These are phyloP conservation scores for Drosophila sucinea DNA, from an alignment of 1,140 invertebrate genomes.

Conservation along the genomic window DNA sequence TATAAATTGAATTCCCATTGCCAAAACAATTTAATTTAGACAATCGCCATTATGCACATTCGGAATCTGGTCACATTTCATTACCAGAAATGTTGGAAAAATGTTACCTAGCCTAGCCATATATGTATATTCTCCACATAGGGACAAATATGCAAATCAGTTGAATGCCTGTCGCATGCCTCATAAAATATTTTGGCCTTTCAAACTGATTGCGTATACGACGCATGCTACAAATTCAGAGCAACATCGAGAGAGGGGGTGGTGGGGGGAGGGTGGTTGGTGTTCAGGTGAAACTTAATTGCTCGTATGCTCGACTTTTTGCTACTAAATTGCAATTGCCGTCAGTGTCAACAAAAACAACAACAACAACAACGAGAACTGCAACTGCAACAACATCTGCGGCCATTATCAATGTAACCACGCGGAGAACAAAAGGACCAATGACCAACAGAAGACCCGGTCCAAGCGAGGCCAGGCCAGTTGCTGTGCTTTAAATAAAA, in stretches of 20 bases:
- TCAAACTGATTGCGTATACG: conserved; percentile 63
- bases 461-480: not conserved
- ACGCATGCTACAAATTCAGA: conserved; percentile 33
- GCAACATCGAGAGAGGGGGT: not conserved
- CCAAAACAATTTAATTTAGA: not conserved
- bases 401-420: conserved; percentile 45
- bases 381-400: conserved; percentile 45
- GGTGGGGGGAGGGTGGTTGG: not conserved
- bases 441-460: conserved; percentile 25
- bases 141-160: conserved; percentile 57
- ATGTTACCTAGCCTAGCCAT: not conserved
- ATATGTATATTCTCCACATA: not conserved
- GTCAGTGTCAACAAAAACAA: conserved; percentile 45
- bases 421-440: conserved; percentile 16
- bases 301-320: conserved; percentile 58
- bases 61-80: conserved; percentile 8
- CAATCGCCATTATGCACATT: not conserved
- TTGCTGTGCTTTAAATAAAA: conserved; percentile 44
- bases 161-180: conserved; percentile 47
- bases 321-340: conserved; percentile 72
- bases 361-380: conserved; percentile 40
- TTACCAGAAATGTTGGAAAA: conserved; percentile 5
- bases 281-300: conserved; percentile 48
- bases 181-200: conserved; percentile 63
- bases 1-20: not conserved